Conservation (phyloP, 2,113 vertebrate genomes). For the Craseonycteris thonglongyai region DNA sequence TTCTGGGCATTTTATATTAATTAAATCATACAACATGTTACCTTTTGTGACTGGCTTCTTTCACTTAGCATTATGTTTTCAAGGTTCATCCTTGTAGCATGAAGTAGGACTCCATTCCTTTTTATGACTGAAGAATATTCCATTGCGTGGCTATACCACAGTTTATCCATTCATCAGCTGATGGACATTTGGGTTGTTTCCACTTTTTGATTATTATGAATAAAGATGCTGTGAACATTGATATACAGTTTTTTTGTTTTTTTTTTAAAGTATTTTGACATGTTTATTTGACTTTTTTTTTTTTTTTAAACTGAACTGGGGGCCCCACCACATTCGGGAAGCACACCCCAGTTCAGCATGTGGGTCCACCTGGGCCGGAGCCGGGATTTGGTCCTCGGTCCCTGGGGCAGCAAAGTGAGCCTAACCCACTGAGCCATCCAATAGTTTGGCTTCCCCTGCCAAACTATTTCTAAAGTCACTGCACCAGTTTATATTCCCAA, state of each 20-base stretch:
- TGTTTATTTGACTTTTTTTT: no score
- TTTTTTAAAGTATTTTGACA: no score
- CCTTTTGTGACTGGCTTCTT: not conserved
- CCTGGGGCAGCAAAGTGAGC: no score
- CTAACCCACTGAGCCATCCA: not conserved
- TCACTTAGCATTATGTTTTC: not conserved
- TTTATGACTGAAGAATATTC: not conserved
- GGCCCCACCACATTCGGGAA: no score
- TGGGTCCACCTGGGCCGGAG: no score
- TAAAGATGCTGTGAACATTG: not conserved
- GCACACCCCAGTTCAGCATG: no score
- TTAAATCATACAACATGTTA: not conserved
- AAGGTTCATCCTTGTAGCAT: not conserved
- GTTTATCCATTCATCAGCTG: not conserved
- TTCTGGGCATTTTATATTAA: not conserved
- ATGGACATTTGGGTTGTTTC: not conserved
- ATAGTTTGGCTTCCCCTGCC: no score
- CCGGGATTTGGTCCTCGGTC: no score
- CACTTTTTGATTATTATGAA: not conserved
- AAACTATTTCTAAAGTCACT: not conserved
- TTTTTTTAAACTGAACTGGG: no score
- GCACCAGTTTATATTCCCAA: not conserved
- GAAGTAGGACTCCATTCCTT: not conserved
- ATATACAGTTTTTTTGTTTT: not conserved
- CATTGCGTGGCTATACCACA: not conserved